phyloP scores from a whole-genome alignment of 2,113 vertebrate genomes.

The Agelaius phoeniceus region DNA sequence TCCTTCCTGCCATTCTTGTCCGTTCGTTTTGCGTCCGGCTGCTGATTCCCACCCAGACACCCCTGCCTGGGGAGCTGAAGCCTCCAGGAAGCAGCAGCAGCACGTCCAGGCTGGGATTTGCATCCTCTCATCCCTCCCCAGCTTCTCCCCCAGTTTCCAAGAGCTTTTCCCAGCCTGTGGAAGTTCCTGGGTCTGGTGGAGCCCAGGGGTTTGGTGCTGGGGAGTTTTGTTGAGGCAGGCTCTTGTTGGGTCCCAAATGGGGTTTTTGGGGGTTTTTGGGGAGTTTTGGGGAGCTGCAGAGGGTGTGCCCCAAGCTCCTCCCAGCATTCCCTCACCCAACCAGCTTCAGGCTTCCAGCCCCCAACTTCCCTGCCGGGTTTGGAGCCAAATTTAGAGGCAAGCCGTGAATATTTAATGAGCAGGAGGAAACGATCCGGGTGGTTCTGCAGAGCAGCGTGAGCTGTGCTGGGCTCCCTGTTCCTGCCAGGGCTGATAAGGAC shows the following conservation, averaged over 20 bases:
- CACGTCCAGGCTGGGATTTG: background rate
- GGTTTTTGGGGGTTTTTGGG: accelerated
- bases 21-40: background rate
- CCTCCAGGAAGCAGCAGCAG: accelerated
- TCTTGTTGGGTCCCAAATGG: background rate
- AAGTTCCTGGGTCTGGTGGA: background rate
- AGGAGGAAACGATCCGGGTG: background rate
- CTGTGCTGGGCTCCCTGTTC: background rate
- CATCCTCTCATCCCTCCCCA: background rate
- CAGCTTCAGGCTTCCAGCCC: background rate
- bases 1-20: background rate
- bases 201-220: background rate
- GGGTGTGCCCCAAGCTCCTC: accelerated
- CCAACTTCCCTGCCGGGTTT: background rate
- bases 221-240: background rate
- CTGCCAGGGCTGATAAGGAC: background rate
- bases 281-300: background rate
- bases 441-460: background rate
- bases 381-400: background rate
- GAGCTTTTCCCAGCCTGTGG: background rate
- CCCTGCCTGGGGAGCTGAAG: background rate
- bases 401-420: background rate
- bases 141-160: background rate
- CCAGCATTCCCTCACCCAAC: accelerated
- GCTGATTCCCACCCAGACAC: background rate